phyloP scores from a whole-genome alignment of 2,797 vertebrate genomes.

The Catostomus latipinnis region DNA sequence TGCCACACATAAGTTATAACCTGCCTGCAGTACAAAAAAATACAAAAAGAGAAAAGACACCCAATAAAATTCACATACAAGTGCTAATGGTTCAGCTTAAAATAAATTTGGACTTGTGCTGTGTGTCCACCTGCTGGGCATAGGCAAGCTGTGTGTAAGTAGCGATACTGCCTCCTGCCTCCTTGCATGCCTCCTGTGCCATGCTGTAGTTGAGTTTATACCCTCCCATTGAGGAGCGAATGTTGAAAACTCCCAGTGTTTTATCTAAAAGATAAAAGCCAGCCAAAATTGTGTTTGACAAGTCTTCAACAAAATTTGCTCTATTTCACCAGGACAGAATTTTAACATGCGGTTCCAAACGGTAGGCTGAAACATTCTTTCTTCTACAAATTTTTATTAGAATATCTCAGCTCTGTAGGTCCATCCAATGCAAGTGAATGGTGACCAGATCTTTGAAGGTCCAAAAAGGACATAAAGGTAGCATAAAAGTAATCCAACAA shows the following conservation, averaged over 20 bases:
- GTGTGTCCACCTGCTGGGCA: slow-evolving; percentile 86
- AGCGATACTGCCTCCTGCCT: slow-evolving; percentile 78
- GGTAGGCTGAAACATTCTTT: too few relatives aligned
- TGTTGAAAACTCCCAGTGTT: slow-evolving; percentile 87
- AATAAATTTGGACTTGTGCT: background rate
- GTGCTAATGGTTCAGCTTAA: background rate
- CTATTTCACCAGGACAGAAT: background rate
- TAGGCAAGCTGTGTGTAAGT: slow-evolving; percentile 88
- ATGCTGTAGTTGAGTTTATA: slow-evolving; percentile 85
- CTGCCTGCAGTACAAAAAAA: slow-evolving; percentile 75
- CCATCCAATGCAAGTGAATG: too few relatives aligned
- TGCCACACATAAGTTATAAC: slow-evolving; percentile 85
- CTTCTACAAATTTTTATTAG: too few relatives aligned
- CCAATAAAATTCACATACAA: background rate
- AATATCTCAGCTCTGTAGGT: too few relatives aligned
- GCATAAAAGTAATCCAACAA: too few relatives aligned
- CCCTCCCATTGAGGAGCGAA: slow-evolving; percentile 79
- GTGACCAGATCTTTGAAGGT: too few relatives aligned
- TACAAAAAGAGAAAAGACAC: background rate
- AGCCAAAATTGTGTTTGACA: too few relatives aligned
- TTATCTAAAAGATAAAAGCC: slow-evolving; percentile 73
- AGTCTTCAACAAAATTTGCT: background rate
- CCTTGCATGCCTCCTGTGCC: slow-evolving; percentile 80
- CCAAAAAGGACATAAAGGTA: too few relatives aligned
- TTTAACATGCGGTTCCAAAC: too few relatives aligned